phyloP scores from a whole-genome alignment of 2,888 invertebrate species.

The Cerastoderma edule region DNA sequence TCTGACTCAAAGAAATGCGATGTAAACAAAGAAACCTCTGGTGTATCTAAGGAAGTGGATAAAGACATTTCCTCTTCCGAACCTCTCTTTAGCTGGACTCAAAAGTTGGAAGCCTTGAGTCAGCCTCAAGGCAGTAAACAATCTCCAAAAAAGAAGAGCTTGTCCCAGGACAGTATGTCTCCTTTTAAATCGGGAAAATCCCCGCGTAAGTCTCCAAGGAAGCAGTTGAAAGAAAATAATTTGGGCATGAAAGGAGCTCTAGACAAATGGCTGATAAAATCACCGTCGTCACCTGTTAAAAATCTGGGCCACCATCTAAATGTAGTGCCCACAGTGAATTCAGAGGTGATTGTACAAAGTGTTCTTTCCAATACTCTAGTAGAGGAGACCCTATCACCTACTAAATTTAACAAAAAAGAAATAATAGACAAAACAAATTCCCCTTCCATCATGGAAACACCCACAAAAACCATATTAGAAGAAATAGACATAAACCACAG shows the following conservation, averaged over 20 bases:
- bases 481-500: conserved; percentile 41
- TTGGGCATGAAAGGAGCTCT: conserved; percentile 53
- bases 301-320: conserved; percentile 19
- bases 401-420: conserved; percentile 50
- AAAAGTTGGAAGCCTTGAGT: conserved; percentile 49
- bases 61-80: conserved; percentile 13
- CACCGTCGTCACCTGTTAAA: too few species aligned
- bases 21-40: neutral
- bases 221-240: conserved; percentile 39
- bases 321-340: conserved; percentile 17
- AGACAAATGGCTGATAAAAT: conserved; percentile 69
- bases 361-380: conserved; percentile 64
- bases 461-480: conserved; percentile 59
- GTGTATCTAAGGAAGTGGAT: neutral
- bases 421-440: conserved; percentile 15
- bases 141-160: conserved; percentile 36
- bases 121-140: conserved; percentile 37
- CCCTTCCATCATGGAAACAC: conserved; percentile 71
- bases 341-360: conserved; percentile 30
- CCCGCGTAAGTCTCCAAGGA: conserved; percentile 55
- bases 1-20: too few species aligned
- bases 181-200: conserved; percentile 42
- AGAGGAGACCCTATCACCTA: conserved; percentile 77
- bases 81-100: conserved; percentile 54
- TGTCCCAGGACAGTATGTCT: conserved; percentile 43